Conservation (phyloP, 2,113 vertebrate genomes). For the Egretta garzetta region DNA sequence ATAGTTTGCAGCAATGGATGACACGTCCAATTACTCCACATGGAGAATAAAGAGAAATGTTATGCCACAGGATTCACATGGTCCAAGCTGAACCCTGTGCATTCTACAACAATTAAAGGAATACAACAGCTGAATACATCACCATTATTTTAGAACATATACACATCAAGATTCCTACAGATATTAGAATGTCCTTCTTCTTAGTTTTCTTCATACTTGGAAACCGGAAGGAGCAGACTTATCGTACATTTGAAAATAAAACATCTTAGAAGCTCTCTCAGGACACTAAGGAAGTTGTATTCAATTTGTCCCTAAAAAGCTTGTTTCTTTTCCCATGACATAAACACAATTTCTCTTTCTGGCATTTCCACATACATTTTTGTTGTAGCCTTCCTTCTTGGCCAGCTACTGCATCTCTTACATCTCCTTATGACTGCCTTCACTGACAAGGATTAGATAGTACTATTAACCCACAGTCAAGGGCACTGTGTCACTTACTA, state of each 20-base stretch:
- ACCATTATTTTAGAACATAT: neutral
- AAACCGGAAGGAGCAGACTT: neutral
- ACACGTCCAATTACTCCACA: neutral
- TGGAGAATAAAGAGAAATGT: neutral
- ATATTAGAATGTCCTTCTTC: neutral
- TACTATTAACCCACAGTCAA: conserved; percentile 51
- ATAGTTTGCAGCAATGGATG: neutral
- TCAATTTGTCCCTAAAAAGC: neutral
- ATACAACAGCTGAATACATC: neutral
- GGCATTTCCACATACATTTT: neutral
- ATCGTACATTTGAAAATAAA: neutral
- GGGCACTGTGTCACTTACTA: neutral
- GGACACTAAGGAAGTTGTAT: neutral
- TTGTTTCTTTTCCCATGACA: conserved; percentile 5
- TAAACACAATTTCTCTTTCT: neutral
- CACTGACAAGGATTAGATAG: conserved; percentile 23
- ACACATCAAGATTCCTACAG: neutral
- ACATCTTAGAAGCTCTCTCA: neutral
- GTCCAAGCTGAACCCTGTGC: neutral
- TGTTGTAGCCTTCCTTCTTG: conserved; percentile 21
- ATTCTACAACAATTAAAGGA: neutral
- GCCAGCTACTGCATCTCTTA: neutral
- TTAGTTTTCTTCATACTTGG: neutral
- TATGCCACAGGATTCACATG: neutral
- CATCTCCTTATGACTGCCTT: neutral